Base-by-base conservation (phyloP, 2,797 vertebrate species). In the Chelon auratus region DNA sequence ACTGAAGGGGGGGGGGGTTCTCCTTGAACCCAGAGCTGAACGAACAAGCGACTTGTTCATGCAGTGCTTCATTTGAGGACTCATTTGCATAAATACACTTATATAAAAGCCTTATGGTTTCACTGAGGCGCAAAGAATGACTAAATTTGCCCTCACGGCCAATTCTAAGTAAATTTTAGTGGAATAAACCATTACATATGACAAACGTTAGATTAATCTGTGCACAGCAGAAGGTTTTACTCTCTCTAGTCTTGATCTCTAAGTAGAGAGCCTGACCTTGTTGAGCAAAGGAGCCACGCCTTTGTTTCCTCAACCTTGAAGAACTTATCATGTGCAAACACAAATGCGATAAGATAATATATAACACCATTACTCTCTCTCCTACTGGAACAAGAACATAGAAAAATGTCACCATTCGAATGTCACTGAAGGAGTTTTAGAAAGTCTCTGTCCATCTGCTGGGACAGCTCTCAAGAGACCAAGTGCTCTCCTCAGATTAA, bases 301-400 rank as follows among this genome's bases (percentile, higher is more conserved):
- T 9, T 10, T n/a, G 42, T 80, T 62, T 57, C 48, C 74, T 75
- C 75, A 79, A 80, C 88, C 79, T 88, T 88, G 57, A 72, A 45
- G 33, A 70, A 58, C 59, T 68, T 87, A 89, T 85, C 85, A 48
- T 36, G 39, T n/a, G 54, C 56, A 85, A 90, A 87, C 68, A 89
- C 1, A 20, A 0, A 30, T 42, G 4, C n/a, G 71, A 85, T 77
- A 83, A 37, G 26, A 3, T 40, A 17, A 20, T 51, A 43, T 36
- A 20, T 55, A 26, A 30, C 30, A 13, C 9, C 30, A 17, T 5
- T 1, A 22, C 26, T 52, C 48, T 13, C 3, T 42, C 18, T 57
- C 15, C 14, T 20, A 24, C 30, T 45, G 37, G 9, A 42, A 51
- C 17, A 43, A 65, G 37, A 78, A 63, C 50, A 52, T 20, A 52